Evolutionary conservation across 2,797 vertebrate species (phyloP).

Genomic region (Lepus oiostolus): DNA sequence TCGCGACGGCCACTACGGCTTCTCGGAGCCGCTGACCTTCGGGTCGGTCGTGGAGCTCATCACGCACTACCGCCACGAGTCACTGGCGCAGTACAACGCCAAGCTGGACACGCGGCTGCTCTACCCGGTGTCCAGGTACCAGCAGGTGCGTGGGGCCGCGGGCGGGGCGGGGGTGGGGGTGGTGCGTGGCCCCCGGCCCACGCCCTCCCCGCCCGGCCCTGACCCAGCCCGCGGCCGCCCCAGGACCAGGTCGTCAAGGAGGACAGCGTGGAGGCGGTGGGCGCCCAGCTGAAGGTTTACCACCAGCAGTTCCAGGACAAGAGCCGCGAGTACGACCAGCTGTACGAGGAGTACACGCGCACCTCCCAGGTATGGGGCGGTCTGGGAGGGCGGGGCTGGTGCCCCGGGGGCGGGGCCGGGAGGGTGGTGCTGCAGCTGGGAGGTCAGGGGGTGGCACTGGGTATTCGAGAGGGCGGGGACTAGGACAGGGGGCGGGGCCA

Average conservation of each 20-base stretch:
- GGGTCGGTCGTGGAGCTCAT: conserved; percentile 94
- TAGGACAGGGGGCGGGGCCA: too few species aligned
- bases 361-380: conserved; percentile 92
- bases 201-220: fast-evolving
- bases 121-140: conserved; percentile 94
- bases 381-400: fast-evolving
- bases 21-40: conserved; percentile 95
- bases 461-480: too few species aligned
- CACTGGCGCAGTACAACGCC: conserved; percentile 95
- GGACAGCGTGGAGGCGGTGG: conserved; percentile 94
- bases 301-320: conserved; percentile 96
- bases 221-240: background rate
- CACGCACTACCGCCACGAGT: conserved; percentile 94
- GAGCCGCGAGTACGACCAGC: conserved; percentile 94
- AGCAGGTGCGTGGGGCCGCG: conserved; percentile 89
- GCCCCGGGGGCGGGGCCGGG: too few species aligned
- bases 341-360: conserved; percentile 94
- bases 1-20: conserved; percentile 93
- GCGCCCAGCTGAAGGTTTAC: conserved; percentile 94
- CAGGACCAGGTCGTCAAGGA: conserved; percentile 94
- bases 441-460: too few species aligned
- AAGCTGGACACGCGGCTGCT: conserved; percentile 95
- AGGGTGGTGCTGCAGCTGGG: fast-evolving
- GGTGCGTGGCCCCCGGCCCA: background rate
- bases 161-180: fast-evolving